These are phyloP conservation scores for Acheta domesticus DNA, from an alignment of 2,888 invertebrate species.

Conservation along the genomic window DNA sequence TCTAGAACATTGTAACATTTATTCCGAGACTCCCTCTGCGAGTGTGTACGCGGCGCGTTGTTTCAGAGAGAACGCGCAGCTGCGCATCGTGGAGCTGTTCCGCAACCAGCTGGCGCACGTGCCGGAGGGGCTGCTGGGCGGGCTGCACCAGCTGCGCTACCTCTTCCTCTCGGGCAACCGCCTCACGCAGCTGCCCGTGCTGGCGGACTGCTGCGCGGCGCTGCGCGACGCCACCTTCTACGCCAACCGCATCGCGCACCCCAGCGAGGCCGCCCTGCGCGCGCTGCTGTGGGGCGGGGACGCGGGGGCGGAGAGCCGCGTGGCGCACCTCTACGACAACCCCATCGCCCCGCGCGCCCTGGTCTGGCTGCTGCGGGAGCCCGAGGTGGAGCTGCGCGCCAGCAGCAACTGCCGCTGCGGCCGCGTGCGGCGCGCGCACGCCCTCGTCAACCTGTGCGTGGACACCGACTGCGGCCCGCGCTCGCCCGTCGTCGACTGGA, in stretches of 20 bases:
- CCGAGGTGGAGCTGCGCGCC: background rate
- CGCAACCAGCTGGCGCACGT: conserved; percentile 3
- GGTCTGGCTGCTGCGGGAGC: background rate
- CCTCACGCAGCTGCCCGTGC: background rate
- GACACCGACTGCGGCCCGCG: background rate
- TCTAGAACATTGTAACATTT: too few species aligned
- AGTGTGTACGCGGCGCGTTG: too few species aligned
- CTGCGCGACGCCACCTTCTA: background rate
- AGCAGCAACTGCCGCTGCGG: background rate
- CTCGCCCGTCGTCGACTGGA: background rate
- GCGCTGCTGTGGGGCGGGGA: background rate
- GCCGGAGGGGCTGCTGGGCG: background rate
- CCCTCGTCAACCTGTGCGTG: conserved; percentile 1
- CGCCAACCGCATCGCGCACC: background rate
- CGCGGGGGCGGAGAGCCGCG: background rate
- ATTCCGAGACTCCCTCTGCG: too few species aligned
- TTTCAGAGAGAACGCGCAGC: background rate
- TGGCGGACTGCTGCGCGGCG: background rate
- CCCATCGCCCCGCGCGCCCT: background rate
- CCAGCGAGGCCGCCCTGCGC: background rate
- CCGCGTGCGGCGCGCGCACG: background rate
- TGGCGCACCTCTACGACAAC: background rate
- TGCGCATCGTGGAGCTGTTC: background rate
- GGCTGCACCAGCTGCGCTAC: background rate
- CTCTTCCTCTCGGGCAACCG: background rate